Conservation (phyloP, 2,797 vertebrate species). For the Cottoperca gobio region DNA sequence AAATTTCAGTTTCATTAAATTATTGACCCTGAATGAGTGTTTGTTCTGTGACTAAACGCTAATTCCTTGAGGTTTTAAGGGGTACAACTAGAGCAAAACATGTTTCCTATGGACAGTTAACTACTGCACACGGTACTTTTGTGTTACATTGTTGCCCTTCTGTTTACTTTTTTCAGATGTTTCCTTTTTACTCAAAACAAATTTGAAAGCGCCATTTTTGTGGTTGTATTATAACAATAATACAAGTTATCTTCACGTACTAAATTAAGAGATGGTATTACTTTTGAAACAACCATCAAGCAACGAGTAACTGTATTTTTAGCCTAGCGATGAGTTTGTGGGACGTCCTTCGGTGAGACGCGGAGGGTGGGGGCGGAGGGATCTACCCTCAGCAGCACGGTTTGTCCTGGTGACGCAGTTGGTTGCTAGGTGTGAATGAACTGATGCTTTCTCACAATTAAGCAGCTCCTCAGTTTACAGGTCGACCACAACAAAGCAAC, state of each 20-base stretch:
- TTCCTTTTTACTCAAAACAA: background rate
- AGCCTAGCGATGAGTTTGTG: slow-evolving; percentile 18
- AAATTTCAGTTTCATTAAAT: background rate
- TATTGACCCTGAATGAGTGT: rapidly evolving
- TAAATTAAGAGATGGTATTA: background rate
- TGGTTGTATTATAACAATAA: background rate
- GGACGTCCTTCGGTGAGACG: slow-evolving; percentile 51
- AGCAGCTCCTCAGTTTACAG: slow-evolving; percentile 83
- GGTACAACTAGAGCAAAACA: background rate
- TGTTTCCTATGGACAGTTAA: background rate
- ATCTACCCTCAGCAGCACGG: slow-evolving; percentile 44
- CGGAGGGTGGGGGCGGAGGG: slow-evolving; percentile 58
- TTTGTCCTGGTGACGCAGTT: slow-evolving; percentile 80
- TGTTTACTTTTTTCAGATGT: background rate
- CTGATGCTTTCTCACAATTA: slow-evolving; percentile 83
- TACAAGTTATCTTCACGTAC: background rate
- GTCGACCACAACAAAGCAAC: slow-evolving; percentile 86
- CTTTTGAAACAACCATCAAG: background rate
- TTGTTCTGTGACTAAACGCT: background rate
- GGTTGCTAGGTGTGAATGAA: slow-evolving; percentile 90
- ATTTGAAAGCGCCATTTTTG: background rate
- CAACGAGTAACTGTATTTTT: slow-evolving; percentile 1
- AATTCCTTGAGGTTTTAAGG: background rate
- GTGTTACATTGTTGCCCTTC: background rate
- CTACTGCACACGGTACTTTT: background rate